Conservation (phyloP, 2,888 invertebrate genomes). For the Buathra laborator region DNA sequence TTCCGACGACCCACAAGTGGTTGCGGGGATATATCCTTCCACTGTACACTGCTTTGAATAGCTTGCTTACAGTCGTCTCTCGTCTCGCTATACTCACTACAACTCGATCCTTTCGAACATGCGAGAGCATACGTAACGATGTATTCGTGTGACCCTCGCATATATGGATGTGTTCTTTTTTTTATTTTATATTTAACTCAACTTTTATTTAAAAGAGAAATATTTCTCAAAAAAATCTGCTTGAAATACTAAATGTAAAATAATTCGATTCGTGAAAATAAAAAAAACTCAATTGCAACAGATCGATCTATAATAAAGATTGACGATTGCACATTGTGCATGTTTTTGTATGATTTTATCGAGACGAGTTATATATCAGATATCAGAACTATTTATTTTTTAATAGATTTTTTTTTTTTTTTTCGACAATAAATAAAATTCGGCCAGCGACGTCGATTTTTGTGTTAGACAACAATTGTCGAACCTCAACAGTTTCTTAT, state of each 20-base stretch:
- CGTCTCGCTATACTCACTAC: conserved; percentile 28
- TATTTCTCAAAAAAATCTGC: background rate
- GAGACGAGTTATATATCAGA: background rate
- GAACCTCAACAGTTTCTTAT: background rate
- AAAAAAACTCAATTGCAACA: background rate
- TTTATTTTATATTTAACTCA: background rate
- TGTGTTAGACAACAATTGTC: background rate
- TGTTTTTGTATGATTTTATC: background rate
- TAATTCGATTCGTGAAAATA: background rate
- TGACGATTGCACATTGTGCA: background rate
- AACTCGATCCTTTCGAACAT: conserved; percentile 24
- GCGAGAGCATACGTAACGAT: conserved; percentile 43
- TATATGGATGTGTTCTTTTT: background rate
- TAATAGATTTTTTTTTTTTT: too few species aligned
- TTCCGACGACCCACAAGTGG: conserved; percentile 81
- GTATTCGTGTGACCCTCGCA: conserved; percentile 18
- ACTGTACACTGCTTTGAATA: conserved; percentile 66
- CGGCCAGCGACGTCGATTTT: background rate
- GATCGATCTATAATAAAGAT: background rate
- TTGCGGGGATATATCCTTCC: conserved; percentile 71
- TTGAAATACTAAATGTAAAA: background rate
- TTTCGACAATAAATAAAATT: background rate
- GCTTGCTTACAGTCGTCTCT: conserved; percentile 48
- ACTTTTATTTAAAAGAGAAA: background rate
- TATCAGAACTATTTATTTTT: background rate